Conservation (phyloP, 2,888 invertebrate species). For the Eilema griseolum region DNA sequence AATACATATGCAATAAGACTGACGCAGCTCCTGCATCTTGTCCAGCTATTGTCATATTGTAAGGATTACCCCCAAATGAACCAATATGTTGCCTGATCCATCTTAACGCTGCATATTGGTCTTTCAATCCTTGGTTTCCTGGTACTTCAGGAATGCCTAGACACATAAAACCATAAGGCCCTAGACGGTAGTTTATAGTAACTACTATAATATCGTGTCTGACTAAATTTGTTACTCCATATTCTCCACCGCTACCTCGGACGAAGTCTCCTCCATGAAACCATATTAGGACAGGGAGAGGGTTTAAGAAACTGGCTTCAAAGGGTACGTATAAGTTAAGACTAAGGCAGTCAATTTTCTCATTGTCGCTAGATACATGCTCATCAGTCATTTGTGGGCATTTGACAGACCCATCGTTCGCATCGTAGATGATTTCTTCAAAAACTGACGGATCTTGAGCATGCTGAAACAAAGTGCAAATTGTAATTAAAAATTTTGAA, state of each 20-base stretch:
- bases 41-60: constrained; percentile 77
- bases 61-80: constrained; percentile 80
- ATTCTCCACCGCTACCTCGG: constrained; percentile 66
- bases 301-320: constrained; percentile 68
- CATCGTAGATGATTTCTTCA: constrained; percentile 69
- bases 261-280: constrained; percentile 77
- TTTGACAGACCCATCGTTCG: constrained; percentile 67
- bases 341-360: constrained; percentile 87
- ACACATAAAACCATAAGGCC: constrained; percentile 81
- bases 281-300: constrained; percentile 79
- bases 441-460: constrained; percentile 64
- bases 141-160: constrained; percentile 71
- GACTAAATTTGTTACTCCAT: constrained; percentile 68
- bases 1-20: constrained; percentile 74
- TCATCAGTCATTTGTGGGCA: constrained; percentile 68
- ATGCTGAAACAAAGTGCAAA: constrained; percentile 61
- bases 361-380: constrained; percentile 46
- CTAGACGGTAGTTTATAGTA: constrained; percentile 78
- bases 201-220: constrained; percentile 75
- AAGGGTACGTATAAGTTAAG: constrained; percentile 87
- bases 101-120: constrained; percentile 73
- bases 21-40: constrained; percentile 77
- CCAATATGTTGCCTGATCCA: constrained; percentile 78
- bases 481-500: background rate
- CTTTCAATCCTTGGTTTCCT: constrained; percentile 81